These are phyloP conservation scores for Acutogordius australiensis DNA, from an alignment of 2,888 invertebrate genomes.

Conservation along the genomic window DNA sequence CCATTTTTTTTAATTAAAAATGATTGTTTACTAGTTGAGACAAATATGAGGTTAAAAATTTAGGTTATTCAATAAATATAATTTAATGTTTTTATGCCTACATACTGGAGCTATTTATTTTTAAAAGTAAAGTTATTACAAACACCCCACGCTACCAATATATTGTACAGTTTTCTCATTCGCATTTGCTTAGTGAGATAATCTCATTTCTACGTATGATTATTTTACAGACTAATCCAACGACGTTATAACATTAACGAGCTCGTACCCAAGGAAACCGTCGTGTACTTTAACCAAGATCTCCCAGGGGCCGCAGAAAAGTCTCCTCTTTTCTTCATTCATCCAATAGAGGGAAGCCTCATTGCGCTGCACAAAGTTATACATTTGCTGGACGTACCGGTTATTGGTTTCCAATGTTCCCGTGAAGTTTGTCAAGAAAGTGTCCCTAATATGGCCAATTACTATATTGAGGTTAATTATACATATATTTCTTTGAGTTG, in stretches of 20 bases:
- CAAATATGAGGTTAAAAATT: too few relatives aligned
- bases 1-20: neutral
- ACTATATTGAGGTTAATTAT: slow-evolving; percentile 23
- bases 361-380: slow-evolving; percentile 41
- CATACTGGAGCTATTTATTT: too few relatives aligned
- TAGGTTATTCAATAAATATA: too few relatives aligned
- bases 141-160: too few relatives aligned
- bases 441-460: slow-evolving; percentile 37
- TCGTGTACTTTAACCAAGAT: slow-evolving; percentile 31
- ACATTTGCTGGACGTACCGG: slow-evolving; percentile 39
- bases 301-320: slow-evolving; percentile 17
- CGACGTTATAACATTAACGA: slow-evolving; percentile 26
- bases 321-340: slow-evolving; percentile 31
- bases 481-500: neutral
- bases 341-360: slow-evolving; percentile 63
- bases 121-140: too few relatives aligned
- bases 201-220: too few relatives aligned
- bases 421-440: slow-evolving; percentile 40
- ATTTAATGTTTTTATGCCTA: too few relatives aligned
- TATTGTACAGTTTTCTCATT: too few relatives aligned
- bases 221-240: neutral
- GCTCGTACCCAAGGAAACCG: slow-evolving; percentile 41
- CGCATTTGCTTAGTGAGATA: too few relatives aligned
- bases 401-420: slow-evolving; percentile 66
- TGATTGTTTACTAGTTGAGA: too few relatives aligned